Evolutionary conservation across 2,888 invertebrate genomes (phyloP).

Genomic region (Nasonovia ribisnigri): DNA sequence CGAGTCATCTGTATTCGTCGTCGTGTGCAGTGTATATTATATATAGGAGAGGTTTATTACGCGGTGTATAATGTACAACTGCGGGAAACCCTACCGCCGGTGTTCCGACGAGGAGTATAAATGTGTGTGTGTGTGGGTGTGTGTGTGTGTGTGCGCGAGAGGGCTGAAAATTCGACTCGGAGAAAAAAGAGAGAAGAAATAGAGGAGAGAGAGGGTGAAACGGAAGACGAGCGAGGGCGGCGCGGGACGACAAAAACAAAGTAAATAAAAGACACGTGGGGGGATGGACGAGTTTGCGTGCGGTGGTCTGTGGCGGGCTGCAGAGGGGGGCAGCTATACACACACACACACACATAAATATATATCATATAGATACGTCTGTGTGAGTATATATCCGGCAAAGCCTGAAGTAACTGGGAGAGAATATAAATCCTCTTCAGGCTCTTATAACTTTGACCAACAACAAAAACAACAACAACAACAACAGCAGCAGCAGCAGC

Average conservation of each 20-base stretch:
- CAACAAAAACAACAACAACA: not conserved
- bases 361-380: not conserved
- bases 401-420: constrained; percentile 11
- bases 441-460: constrained; percentile 51
- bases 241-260: not conserved
- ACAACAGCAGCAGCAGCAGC: not conserved
- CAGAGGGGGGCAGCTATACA: not conserved
- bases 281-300: not conserved
- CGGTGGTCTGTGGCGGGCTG: not conserved
- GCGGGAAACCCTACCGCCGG: not conserved
- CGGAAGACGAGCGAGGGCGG: not conserved
- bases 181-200: not conserved
- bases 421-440: constrained; percentile 61
- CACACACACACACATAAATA: not conserved
- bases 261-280: constrained; percentile 8
- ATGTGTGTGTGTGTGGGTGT: not conserved
- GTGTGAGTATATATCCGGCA: not conserved
- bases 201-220: not conserved
- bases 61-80: not conserved
- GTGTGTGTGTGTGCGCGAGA: not conserved
- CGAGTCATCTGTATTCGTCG: not conserved
- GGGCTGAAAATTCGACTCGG: not conserved
- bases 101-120: not conserved
- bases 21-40: not conserved
- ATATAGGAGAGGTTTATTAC: not conserved